These are phyloP conservation scores for Tipula unca DNA, from an alignment of 2,888 invertebrate species.

Conservation along the genomic window DNA sequence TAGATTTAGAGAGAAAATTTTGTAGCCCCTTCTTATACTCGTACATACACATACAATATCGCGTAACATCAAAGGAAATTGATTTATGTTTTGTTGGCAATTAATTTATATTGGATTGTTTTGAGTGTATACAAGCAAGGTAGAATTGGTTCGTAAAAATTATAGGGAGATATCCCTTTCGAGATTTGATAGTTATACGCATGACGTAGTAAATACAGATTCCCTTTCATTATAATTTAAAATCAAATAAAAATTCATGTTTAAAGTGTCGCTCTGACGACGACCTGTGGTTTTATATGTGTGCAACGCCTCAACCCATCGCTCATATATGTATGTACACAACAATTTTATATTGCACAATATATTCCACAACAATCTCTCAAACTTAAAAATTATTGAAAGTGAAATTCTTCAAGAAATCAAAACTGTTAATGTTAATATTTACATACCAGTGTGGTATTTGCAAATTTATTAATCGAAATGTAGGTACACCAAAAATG, in stretches of 20 bases:
- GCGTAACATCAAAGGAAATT: background rate
- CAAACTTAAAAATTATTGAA: background rate
- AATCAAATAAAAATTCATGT: background rate
- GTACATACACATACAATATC: background rate
- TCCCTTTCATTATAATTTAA: background rate
- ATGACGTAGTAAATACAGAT: background rate
- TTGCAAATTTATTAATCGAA: conserved; percentile 14
- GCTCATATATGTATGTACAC: background rate
- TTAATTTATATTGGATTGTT: conserved; percentile 14
- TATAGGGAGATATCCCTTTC: background rate
- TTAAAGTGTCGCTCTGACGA: background rate
- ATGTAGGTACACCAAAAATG: background rate
- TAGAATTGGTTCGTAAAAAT: background rate
- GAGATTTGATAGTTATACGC: background rate
- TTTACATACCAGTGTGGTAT: background rate
- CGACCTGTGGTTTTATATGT: background rate
- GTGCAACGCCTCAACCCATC: background rate
- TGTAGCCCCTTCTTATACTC: background rate
- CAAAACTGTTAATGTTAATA: background rate
- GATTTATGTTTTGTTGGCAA: background rate
- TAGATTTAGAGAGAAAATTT: background rate
- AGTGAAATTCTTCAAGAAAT: background rate
- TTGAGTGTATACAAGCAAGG: background rate
- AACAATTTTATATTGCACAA: background rate
- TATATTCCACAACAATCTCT: background rate